These are phyloP conservation scores for Notarius quadriscutis DNA, from an alignment of 2,113 vertebrate genomes.

Conservation along the genomic window DNA sequence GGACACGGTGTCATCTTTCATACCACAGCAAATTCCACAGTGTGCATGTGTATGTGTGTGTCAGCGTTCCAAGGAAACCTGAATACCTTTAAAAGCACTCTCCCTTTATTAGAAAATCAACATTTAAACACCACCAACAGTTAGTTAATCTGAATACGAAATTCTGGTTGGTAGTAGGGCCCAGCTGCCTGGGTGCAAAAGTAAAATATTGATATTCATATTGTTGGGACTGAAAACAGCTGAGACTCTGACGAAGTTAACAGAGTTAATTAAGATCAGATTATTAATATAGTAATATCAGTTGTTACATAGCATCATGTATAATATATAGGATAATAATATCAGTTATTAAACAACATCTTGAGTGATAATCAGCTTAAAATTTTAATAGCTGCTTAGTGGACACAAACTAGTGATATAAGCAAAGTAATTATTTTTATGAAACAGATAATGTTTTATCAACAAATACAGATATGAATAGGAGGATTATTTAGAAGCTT, in stretches of 20 bases:
- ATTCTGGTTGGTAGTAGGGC: background rate
- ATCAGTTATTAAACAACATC: background rate
- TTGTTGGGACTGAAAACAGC: background rate
- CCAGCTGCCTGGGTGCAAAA: background rate
- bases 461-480: background rate
- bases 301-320: background rate
- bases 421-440: background rate
- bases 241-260: background rate
- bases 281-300: background rate
- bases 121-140: background rate
- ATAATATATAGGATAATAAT: background rate
- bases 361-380: background rate
- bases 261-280: background rate
- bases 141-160: background rate
- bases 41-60: constrained; percentile 26
- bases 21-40: constrained; percentile 52
- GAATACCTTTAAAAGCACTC: constrained; percentile 34
- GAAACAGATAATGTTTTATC: background rate
- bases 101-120: background rate
- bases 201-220: background rate
- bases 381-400: background rate
- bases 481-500: background rate
- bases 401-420: background rate
- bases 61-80: constrained; percentile 38
- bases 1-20: constrained; percentile 59